These are phyloP conservation scores for Parochlus steinenii DNA, from an alignment of 2,888 invertebrate species.

Conservation along the genomic window DNA sequence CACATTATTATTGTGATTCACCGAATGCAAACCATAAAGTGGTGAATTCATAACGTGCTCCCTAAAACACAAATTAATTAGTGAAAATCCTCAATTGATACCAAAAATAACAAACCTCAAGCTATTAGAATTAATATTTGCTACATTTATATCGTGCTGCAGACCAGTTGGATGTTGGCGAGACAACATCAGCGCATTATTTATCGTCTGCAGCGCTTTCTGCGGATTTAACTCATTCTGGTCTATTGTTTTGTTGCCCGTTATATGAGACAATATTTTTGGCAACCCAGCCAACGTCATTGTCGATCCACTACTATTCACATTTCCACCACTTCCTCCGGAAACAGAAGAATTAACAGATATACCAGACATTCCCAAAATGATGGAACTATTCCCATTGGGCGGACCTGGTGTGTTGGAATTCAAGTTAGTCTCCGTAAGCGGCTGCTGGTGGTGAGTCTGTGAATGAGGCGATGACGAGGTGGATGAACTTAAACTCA, in stretches of 20 bases:
- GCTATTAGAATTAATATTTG: conserved; percentile 13
- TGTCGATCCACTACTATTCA: too few species aligned
- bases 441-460: conserved; percentile 15
- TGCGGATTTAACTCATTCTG: conserved; percentile 35
- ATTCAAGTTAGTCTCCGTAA: conserved; percentile 14
- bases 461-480: conserved; percentile 14
- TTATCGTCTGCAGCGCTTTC: conserved; percentile 37
- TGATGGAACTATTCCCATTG: too few species aligned
- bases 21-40: neutral
- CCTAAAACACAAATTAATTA: too few species aligned
- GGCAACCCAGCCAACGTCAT: conserved; percentile 33
- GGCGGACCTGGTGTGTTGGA: conserved; percentile 30
- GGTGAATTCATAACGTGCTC: too few species aligned
- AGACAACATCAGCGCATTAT: conserved; percentile 26
- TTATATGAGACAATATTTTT: conserved; percentile 34
- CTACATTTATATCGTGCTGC: conserved; percentile 2
- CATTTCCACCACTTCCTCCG: too few species aligned
- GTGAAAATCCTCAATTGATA: too few species aligned
- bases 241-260: conserved; percentile 26
- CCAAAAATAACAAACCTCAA: too few species aligned
- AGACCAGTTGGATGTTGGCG: conserved; percentile 7
- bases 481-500: conserved; percentile 20
- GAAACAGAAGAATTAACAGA: too few species aligned
- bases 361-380: too few species aligned
- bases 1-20: too few species aligned